phyloP scores from a whole-genome alignment of 1,140 invertebrate species.

The Drosophila bipectinata region DNA sequence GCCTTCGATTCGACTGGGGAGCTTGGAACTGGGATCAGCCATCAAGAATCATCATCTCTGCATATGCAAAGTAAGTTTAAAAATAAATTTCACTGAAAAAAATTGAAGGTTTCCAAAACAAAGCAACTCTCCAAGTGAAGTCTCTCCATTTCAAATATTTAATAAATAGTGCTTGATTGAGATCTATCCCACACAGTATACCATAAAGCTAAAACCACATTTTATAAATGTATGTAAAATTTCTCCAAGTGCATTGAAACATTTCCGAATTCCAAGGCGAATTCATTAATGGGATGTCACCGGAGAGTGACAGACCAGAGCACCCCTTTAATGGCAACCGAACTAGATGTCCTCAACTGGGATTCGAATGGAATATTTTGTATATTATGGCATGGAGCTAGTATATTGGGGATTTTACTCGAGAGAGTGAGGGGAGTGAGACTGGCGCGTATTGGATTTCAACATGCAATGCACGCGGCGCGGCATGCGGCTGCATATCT shows the following conservation, averaged over 20 bases:
- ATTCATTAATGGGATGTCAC: conserved; percentile 79
- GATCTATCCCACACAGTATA: no score
- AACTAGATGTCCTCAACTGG: conserved; percentile 46
- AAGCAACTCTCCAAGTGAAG: background rate
- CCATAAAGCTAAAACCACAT: background rate
- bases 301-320: conserved; percentile 33
- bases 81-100: conserved; percentile 56
- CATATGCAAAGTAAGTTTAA: conserved; percentile 59
- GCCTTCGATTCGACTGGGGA: conserved; percentile 24
- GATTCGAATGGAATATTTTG: conserved; percentile 10
- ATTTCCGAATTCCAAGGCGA: conserved; percentile 66
- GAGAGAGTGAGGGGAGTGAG: conserved; percentile 24
- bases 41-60: conserved; percentile 35
- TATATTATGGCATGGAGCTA: background rate
- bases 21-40: conserved; percentile 15
- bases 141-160: no score
- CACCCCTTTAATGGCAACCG: conserved; percentile 45
- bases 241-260: conserved; percentile 26
- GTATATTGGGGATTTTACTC: background rate
- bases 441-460: conserved; percentile 76
- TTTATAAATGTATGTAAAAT: background rate
- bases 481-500: conserved; percentile 76
- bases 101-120: background rate
- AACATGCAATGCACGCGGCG: conserved; percentile 74
- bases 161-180: background rate